Percentiles rank a stretch among this genome's conserved stretches.
Conservation (phyloP, 2,797 vertebrate species). For the Chelidonichthys spinosus region DNA sequence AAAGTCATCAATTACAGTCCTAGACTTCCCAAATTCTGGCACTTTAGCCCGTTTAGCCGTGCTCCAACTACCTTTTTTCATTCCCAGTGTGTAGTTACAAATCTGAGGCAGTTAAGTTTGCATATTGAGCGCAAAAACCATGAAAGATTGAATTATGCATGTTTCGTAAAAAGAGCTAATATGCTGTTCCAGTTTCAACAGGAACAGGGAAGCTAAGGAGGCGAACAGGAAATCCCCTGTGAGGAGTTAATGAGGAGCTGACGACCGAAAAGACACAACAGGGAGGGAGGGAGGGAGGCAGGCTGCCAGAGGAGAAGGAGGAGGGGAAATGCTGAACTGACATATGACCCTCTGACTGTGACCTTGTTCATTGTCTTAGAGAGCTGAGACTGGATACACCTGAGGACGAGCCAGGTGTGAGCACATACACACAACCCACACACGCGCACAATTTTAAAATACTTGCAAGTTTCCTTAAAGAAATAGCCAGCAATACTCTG, state of each 20-base stretch:
- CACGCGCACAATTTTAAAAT: background rate
- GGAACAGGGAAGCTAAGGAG: constrained; percentile 65
- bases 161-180: constrained; percentile 70
- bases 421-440: constrained; percentile 11
- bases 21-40: constrained; percentile 58
- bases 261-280: constrained; percentile 81
- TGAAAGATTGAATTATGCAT: constrained; percentile 69
- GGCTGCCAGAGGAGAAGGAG: constrained; percentile 45
- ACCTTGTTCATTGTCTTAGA: constrained; percentile 81
- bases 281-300: constrained; percentile 44
- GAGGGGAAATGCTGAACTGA: constrained; percentile 62
- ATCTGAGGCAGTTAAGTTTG: constrained; percentile 52
- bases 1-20: constrained; percentile 77
- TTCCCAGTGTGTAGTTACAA: constrained; percentile 40
- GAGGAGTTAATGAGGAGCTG: constrained; percentile 82
- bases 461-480: constrained; percentile 10
- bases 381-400: constrained; percentile 70
- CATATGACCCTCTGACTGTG: constrained; percentile 78
- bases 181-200: constrained; percentile 66
- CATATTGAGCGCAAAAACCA: constrained; percentile 57
- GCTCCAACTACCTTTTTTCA: constrained; percentile 35
- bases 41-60: constrained; percentile 34
- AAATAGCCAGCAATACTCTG: constrained; percentile 8
- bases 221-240: constrained; percentile 79
- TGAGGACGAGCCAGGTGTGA: constrained; percentile 58